Conservation (phyloP, 2,113 vertebrate species). For the Phalacrocorax pelagicus region DNA sequence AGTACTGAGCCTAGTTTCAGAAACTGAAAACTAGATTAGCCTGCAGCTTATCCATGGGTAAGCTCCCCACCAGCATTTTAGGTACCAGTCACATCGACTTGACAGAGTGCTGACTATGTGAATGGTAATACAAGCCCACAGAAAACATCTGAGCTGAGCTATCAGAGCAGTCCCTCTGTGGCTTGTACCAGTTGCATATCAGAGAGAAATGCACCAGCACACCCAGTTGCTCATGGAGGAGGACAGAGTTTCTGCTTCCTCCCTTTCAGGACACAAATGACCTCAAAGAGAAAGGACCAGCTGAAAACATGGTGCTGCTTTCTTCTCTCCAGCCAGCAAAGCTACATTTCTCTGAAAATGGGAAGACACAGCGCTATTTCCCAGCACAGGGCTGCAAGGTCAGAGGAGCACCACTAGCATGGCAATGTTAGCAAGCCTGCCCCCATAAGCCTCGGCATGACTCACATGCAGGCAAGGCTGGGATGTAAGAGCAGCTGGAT, state of each 20-base stretch:
- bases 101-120: too few species aligned
- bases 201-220: neutral
- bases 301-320: neutral
- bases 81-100: neutral
- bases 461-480: neutral
- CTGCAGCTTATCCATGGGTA: neutral
- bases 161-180: neutral
- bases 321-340: neutral
- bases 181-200: neutral
- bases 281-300: neutral
- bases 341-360: neutral
- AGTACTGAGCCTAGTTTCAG: neutral
- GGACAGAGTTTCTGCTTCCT: neutral
- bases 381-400: neutral
- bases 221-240: neutral
- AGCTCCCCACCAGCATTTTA: neutral
- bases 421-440: neutral
- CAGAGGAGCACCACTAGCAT: neutral
- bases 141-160: neutral
- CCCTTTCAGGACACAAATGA: neutral
- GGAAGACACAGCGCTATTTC: neutral
- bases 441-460: accelerated
- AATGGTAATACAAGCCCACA: neutral
- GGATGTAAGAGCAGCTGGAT: neutral
- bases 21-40: neutral